These are phyloP conservation scores for Spatulosminthurus flaviceps DNA, from an alignment of 2,888 invertebrate species.

Conservation along the genomic window DNA sequence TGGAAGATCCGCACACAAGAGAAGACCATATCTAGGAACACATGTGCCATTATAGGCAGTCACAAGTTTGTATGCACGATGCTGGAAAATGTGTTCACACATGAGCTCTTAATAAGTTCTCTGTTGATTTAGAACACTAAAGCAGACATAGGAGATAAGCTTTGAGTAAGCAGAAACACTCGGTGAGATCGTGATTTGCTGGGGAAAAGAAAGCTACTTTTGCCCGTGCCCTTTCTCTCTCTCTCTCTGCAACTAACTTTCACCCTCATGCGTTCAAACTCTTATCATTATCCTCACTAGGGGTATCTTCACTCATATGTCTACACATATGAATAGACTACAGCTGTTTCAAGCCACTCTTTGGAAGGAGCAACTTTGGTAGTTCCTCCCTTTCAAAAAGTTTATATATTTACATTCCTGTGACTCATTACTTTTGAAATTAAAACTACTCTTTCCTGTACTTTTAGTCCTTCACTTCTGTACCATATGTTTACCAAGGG, in stretches of 20 bases:
- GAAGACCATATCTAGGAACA: background rate
- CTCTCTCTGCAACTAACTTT: background rate
- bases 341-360: too few species aligned
- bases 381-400: too few species aligned
- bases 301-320: too few species aligned
- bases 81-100: background rate
- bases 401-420: too few species aligned
- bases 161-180: constrained; percentile 8
- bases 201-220: background rate
- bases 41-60: background rate
- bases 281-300: too few species aligned
- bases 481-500: too few species aligned
- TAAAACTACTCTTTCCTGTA: too few species aligned
- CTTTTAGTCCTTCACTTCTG: background rate
- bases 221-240: background rate
- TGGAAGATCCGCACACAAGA: background rate
- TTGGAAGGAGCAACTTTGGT: too few species aligned
- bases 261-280: too few species aligned
- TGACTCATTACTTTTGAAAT: too few species aligned
- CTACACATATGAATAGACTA: too few species aligned
- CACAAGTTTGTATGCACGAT: background rate
- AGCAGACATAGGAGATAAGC: constrained; percentile 14
- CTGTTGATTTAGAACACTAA: constrained; percentile 2
- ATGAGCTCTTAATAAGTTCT: constrained; percentile 14
- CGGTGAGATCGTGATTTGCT: background rate